Percentiles rank a stretch among this genome's conserved stretches.
Conservation (phyloP, 1,140 invertebrate species). For the Atta texana region DNA sequence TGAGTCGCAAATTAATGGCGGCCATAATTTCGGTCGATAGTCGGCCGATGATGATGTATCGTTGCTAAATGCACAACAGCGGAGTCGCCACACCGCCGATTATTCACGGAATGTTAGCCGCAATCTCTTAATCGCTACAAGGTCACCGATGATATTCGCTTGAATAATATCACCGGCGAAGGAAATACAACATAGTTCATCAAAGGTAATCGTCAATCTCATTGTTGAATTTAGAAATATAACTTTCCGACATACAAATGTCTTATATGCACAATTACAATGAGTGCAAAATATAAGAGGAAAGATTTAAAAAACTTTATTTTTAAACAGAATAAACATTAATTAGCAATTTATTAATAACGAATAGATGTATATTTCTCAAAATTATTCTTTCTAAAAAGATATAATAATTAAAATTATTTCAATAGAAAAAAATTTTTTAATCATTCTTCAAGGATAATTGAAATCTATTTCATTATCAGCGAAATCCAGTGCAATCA, state of each 20-base stretch:
- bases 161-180: neutral
- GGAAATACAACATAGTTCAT: neutral
- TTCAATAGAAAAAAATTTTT: too few relatives aligned
- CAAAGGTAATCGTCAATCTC: neutral
- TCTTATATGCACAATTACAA: neutral
- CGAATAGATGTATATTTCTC: too few relatives aligned
- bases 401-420: too few relatives aligned
- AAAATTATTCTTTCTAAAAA: too few relatives aligned
- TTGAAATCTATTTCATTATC: too few relatives aligned
- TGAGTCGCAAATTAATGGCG: slow-evolving; percentile 62
- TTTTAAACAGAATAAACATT: too few relatives aligned
- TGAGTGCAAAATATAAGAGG: too few relatives aligned
- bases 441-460: too few relatives aligned
- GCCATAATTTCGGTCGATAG: slow-evolving; percentile 61
- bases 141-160: slow-evolving; percentile 13
- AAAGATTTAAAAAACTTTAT: too few relatives aligned
- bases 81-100: slow-evolving; percentile 53
- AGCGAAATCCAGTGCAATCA: too few relatives aligned
- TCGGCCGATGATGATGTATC: slow-evolving; percentile 61
- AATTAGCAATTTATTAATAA: too few relatives aligned
- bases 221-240: neutral
- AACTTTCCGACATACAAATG: neutral
- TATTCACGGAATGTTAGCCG: slow-evolving; percentile 59
- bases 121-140: slow-evolving; percentile 58
- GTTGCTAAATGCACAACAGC: slow-evolving; percentile 54